Evolutionary conservation across 2,888 invertebrate species (phyloP), one percentile per base, ranked within the genome.

Genomic region (Drosophila tripunctata): DNA sequence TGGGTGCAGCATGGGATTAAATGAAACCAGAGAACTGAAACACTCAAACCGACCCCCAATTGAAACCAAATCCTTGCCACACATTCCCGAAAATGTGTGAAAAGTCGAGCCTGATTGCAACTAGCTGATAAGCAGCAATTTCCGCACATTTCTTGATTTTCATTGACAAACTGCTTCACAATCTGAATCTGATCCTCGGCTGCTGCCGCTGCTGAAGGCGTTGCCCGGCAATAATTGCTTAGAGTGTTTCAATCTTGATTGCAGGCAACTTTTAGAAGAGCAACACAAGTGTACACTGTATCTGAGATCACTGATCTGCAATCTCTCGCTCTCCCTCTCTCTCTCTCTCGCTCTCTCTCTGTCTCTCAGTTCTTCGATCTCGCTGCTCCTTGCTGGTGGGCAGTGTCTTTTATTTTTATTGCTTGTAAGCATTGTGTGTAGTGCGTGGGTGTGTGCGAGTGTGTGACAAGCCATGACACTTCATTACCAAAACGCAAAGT

Each of bases 381-480:
- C 19, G 21, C 7, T 10, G 27, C 17, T 24, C 2, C 30, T n/a
- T 38, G 50, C 30, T 48, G 62, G 79, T 78, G 71, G 67, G 62
- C 50, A 64, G 47, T 43, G 58, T 38, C 19, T n/a, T n/a, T n/a
- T 48, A n/a, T 35, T 30, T 17, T 47, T 14, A 33, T 27, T 3
- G n/a, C 14, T 10, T 40, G 27, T 21, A 3, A 45, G 8, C 14
- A 7, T 30, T 27, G 19, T 44, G 10, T 24, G 15, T 50, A 24
- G n/a, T 43, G 40, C 36, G 24, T 38, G 50, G 45, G 40, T 45
- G 66, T 54, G 82, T 47, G 56, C 33, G 60, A 24, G 78, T 62
- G 60, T 55, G 55, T 64, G 63, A 62, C 51, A 62, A 36, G 65
- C 57, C 64, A 60, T 60, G 69, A 74, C 86, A 86, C 71, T 81